A percentile compares a stretch with the other conserved stretches of the same genome.
Conservation (phyloP, 2,797 vertebrate species). For the Melopsittacus undulatus region DNA sequence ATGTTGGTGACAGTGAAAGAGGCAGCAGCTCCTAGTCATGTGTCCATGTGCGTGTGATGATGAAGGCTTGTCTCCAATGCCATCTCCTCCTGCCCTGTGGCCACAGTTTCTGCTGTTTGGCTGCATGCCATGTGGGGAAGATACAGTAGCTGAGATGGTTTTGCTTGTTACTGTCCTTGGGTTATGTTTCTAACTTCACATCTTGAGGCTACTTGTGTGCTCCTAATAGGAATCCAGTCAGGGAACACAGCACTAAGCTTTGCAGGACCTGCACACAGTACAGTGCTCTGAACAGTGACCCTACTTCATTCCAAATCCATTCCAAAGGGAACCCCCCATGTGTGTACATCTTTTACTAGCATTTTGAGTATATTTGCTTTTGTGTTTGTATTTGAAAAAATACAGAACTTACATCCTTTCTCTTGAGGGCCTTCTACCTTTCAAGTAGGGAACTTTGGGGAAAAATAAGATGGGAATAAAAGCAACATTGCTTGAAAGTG, state of each 20-base stretch:
- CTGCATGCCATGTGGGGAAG: not conserved
- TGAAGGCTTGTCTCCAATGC: not conserved
- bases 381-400: not conserved
- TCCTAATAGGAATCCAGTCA: not conserved
- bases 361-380: not conserved
- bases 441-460: not conserved
- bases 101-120: not conserved
- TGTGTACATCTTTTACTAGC: not conserved
- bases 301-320: not conserved
- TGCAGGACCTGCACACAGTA: not conserved
- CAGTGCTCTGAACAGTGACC: not conserved
- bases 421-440: not conserved
- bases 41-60: rapidly evolving
- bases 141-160: not conserved
- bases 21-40: not conserved
- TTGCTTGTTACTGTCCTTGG: not conserved
- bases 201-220: not conserved
- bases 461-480: not conserved
- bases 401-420: not conserved
- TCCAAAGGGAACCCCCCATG: not conserved
- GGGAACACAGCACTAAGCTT: not conserved
- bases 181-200: not conserved
- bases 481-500: not conserved
- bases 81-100: not conserved
- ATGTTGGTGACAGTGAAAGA: rapidly evolving